phyloP scores from a whole-genome alignment of 2,888 invertebrate species.

The Phorcus lineatus region DNA sequence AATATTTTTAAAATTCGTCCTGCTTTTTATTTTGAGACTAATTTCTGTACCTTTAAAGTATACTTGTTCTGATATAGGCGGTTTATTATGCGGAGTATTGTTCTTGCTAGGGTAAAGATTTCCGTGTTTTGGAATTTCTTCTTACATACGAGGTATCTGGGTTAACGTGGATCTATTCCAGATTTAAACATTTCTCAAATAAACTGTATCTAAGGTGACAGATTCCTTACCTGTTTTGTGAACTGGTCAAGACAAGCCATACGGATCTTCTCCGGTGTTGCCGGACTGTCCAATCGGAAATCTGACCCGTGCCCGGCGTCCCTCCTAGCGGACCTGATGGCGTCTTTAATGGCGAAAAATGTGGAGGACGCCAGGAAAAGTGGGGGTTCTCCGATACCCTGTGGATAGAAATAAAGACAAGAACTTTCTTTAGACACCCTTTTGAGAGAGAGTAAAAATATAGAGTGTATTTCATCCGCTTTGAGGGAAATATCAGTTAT shows the following conservation, averaged over 20 bases:
- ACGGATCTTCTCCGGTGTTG: conserved; percentile 90
- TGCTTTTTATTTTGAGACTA: no score
- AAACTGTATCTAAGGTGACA: no score
- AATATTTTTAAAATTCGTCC: no score
- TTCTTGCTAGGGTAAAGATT: neutral
- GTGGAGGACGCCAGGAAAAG: conserved; percentile 90
- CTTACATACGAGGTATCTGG: no score
- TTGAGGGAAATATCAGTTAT: no score
- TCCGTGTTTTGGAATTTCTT: neutral
- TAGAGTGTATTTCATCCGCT: no score
- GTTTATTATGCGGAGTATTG: no score
- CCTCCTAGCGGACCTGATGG: conserved; percentile 85
- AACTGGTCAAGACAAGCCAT: conserved; percentile 92
- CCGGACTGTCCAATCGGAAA: conserved; percentile 86
- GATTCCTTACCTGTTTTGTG: conserved; percentile 81
- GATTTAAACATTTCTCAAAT: no score
- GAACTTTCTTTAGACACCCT: neutral
- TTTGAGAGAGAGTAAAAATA: no score
- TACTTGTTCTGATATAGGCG: no score
- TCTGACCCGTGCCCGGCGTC: conserved; percentile 80
- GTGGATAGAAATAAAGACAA: conserved; percentile 43
- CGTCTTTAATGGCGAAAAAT: conserved; percentile 90
- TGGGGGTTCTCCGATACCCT: conserved; percentile 98
- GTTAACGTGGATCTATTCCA: no score
- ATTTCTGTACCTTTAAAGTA: no score